These are phyloP conservation scores for Centruroides sculpturatus DNA, from an alignment of 1,140 invertebrate genomes.

Conservation along the genomic window DNA sequence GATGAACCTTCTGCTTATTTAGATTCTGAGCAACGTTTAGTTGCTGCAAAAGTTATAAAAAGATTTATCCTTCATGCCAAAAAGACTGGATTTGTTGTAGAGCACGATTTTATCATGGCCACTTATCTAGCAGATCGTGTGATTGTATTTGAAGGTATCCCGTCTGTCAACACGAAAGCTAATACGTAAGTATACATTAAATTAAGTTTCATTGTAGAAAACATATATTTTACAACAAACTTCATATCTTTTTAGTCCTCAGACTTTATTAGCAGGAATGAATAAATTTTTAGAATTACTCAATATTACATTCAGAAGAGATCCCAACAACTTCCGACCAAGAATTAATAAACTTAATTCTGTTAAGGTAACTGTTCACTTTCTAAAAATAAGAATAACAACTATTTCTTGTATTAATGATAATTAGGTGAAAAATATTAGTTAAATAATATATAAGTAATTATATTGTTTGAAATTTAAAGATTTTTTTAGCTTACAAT, in stretches of 20 bases:
- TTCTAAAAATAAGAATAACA: no score
- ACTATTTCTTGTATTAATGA: no score
- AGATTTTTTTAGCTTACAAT: no score
- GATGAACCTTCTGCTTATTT: conserved; percentile 99
- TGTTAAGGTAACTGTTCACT: conserved; percentile 54
- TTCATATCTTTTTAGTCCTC: conserved; percentile 41
- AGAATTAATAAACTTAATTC: conserved; percentile 95
- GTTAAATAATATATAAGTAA: no score
- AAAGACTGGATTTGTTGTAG: conserved; percentile 98
- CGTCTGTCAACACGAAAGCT: conserved; percentile 74
- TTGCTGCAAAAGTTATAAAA: conserved; percentile 80
- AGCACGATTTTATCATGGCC: conserved; percentile 99
- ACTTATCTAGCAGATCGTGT: conserved; percentile 98
- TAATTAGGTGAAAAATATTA: no score
- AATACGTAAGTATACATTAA: conserved; percentile 41
- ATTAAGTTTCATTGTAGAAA: no score
- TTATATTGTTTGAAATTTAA: no score
- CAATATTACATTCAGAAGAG: conserved; percentile 94
- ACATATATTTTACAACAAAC: no score
- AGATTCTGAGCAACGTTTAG: conserved; percentile 99
- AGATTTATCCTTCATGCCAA: conserved; percentile 96
- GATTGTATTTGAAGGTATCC: conserved; percentile 92
- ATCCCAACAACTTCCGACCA: conserved; percentile 96
- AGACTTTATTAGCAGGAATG: conserved; percentile 92
- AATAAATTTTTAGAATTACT: conserved; percentile 93